These are phyloP conservation scores for Scleropages formosus DNA, from an alignment of 2,797 vertebrate genomes.

Conservation along the genomic window DNA sequence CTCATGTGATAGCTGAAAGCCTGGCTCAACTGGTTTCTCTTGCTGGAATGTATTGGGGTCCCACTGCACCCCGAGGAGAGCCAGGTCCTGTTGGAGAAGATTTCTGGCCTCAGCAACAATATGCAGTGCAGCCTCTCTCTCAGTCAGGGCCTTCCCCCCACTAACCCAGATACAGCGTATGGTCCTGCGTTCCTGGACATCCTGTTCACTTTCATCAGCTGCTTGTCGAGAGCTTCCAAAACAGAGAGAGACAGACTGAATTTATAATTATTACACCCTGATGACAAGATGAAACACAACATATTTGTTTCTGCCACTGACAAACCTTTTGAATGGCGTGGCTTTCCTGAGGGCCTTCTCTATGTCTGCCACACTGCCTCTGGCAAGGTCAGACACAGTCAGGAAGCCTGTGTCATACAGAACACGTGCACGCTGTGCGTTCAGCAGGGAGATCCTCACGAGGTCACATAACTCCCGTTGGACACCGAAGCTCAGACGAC, in stretches of 20 bases:
- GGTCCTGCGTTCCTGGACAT: conserved; percentile 80
- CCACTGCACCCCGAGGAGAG: conserved; percentile 84
- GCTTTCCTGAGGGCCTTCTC: conserved; percentile 83
- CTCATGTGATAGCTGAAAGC: not conserved
- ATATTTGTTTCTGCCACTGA: not conserved
- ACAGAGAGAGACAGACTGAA: not conserved
- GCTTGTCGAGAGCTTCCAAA: conserved; percentile 74
- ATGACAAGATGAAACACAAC: not conserved
- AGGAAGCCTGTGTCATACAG: conserved; percentile 83
- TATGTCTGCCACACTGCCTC: conserved; percentile 71
- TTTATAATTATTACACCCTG: too few species aligned
- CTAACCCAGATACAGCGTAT: conserved; percentile 81
- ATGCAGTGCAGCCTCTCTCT: conserved; percentile 80
- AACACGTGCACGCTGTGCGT: conserved; percentile 80
- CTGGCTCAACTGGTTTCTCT: conserved; percentile 23
- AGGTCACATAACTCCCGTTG: conserved; percentile 92
- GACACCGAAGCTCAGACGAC: conserved; percentile 90
- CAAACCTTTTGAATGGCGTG: conserved; percentile 90
- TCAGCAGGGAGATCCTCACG: conserved; percentile 86
- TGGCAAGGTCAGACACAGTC: conserved; percentile 86
- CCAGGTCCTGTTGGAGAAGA: conserved; percentile 87
- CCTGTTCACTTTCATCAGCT: conserved; percentile 87
- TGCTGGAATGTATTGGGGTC: conserved; percentile 59
- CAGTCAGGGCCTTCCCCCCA: conserved; percentile 81
- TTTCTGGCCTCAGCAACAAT: conserved; percentile 84